phyloP scores from a whole-genome alignment of 1,140 invertebrate genomes.

The Mycetomoellerius zeteki region DNA sequence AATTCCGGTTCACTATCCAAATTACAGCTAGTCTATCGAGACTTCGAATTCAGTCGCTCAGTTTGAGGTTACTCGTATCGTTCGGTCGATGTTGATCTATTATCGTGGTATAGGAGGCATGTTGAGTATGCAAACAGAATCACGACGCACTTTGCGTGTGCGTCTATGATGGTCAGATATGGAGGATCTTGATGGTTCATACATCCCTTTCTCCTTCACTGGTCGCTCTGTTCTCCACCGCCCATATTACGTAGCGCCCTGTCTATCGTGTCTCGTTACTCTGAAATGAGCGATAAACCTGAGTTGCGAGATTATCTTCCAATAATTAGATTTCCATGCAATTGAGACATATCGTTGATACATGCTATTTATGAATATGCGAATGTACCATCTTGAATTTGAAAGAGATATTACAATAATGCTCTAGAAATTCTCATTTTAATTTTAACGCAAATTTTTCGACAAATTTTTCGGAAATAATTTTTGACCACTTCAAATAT shows the following conservation, averaged over 20 bases:
- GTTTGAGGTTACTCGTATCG: constrained; percentile 35
- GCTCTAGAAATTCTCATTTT: neutral
- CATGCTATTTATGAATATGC: neutral
- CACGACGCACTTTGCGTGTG: constrained; percentile 28
- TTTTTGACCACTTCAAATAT: too few relatives aligned
- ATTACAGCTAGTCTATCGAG: constrained; percentile 2
- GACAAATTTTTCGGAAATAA: too few relatives aligned
- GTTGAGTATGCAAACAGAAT: constrained; percentile 51
- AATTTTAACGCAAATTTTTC: neutral
- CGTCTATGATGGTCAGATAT: neutral
- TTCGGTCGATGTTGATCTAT: constrained; percentile 23
- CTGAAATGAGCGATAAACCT: constrained; percentile 30
- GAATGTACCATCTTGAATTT: neutral
- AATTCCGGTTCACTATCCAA: neutral
- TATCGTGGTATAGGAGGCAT: constrained; percentile 34
- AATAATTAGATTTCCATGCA: constrained; percentile 40
- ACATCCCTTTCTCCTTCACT: constrained; percentile 3
- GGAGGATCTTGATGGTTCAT: neutral
- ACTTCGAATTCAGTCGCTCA: constrained; percentile 26
- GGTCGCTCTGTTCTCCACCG: neutral
- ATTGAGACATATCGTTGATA: constrained; percentile 22
- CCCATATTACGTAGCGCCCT: neutral
- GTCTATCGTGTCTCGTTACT: constrained; percentile 45
- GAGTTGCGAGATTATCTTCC: constrained; percentile 25
- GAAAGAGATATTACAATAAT: neutral